These are phyloP conservation scores for Sinocyclocheilus anophthalmus DNA, from an alignment of 2,113 vertebrate genomes.

Conservation along the genomic window DNA sequence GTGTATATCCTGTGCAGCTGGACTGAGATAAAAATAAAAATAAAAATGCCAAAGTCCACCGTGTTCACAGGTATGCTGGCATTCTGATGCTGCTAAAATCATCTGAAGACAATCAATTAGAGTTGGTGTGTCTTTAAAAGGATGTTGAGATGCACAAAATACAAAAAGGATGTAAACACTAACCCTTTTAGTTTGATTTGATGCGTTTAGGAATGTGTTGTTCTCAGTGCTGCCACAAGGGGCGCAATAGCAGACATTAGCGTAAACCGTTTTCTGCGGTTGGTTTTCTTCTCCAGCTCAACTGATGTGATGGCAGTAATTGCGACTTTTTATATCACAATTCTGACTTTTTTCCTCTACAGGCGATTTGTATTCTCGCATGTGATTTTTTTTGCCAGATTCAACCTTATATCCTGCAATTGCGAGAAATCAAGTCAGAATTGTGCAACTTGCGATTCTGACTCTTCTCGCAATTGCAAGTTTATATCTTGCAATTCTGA, in stretches of 20 bases:
- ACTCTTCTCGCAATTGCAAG: too few species aligned
- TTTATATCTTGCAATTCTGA: too few species aligned
- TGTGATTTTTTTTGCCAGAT: too few species aligned
- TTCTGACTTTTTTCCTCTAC: too few species aligned
- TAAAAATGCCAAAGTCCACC: conserved; percentile 15
- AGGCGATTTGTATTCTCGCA: too few species aligned
- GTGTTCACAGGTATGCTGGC: background rate
- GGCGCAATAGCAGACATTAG: background rate
- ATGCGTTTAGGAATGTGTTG: background rate
- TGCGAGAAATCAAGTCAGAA: too few species aligned
- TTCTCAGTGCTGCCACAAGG: background rate
- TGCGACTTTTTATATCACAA: too few species aligned
- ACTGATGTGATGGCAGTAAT: background rate
- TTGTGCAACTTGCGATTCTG: too few species aligned
- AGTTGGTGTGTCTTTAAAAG: background rate
- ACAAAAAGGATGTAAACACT: background rate
- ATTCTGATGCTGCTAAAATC: background rate
- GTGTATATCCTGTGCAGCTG: background rate
- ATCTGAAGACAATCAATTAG: background rate
- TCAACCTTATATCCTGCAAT: too few species aligned
- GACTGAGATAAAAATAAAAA: background rate
- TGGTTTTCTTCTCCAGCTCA: background rate
- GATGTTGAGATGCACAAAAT: background rate
- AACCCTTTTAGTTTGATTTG: background rate
- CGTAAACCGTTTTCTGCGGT: background rate